These are phyloP conservation scores for Pedionomus torquatus DNA, from an alignment of 2,113 vertebrate species.

Conservation along the genomic window DNA sequence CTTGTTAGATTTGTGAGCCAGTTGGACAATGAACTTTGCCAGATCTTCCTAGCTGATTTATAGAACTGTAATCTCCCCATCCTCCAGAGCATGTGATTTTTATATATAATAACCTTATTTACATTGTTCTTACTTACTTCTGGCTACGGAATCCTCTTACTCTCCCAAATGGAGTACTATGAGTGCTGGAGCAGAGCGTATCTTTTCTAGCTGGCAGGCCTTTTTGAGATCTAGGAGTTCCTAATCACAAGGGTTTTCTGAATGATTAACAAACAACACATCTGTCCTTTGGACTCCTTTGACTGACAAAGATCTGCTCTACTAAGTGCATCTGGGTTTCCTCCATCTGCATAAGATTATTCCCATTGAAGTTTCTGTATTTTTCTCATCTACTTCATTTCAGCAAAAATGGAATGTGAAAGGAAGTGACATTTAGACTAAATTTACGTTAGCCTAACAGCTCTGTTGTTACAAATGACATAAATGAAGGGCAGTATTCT, in stretches of 20 bases:
- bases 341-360: constrained; percentile 50
- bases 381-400: constrained; percentile 42
- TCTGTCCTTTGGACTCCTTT: constrained; percentile 44
- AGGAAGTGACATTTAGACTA: constrained; percentile 40
- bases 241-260: constrained; percentile 47
- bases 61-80: constrained; percentile 22
- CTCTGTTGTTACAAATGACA: background rate
- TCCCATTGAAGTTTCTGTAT: constrained; percentile 5
- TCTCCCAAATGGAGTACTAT: constrained; percentile 30
- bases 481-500: background rate
- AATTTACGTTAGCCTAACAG: background rate
- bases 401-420: constrained; percentile 37
- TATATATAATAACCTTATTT: constrained; percentile 37
- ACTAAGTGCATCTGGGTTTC: constrained; percentile 14
- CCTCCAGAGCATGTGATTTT: constrained; percentile 9
- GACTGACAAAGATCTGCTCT: constrained; percentile 40
- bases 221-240: constrained; percentile 31
- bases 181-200: constrained; percentile 7
- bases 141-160: constrained; percentile 15
- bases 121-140: constrained; percentile 27
- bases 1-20: constrained; percentile 41
- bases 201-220: constrained; percentile 31
- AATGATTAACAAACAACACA: constrained; percentile 17
- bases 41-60: constrained; percentile 55
- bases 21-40: constrained; percentile 45